Evolutionary conservation across 2,797 vertebrate species (phyloP).

Genomic region (Acrossocheilus fasciatus): DNA sequence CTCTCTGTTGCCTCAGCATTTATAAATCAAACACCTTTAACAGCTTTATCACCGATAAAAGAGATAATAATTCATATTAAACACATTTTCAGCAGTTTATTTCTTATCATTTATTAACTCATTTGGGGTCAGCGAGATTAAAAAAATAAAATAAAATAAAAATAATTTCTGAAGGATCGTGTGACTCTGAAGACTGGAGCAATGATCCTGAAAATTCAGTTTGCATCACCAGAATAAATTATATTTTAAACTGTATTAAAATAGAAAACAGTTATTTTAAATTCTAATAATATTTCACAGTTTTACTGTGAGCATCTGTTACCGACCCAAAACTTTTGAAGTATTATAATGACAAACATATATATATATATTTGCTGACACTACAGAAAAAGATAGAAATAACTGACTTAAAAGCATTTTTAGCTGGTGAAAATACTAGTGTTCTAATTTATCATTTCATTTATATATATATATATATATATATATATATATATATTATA

Average conservation of each 20-base stretch:
- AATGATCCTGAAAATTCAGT: not conserved
- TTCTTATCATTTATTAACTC: not conserved
- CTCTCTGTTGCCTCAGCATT: constrained; percentile 4
- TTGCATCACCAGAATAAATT: not conserved
- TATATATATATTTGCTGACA: no score
- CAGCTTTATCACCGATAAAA: not conserved
- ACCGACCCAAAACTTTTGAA: no score
- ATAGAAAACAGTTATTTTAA: not conserved
- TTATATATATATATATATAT: no score
- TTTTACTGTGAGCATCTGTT: no score
- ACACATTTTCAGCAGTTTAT: not conserved
- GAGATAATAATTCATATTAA: not conserved
- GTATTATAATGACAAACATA: no score
- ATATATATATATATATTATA: no score
- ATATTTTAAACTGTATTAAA: not conserved
- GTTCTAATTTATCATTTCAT: no score
- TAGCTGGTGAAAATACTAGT: no score
- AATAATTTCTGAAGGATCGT: not conserved
- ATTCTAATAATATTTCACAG: no score
- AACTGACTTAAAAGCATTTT: no score
- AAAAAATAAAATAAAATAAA: not conserved
- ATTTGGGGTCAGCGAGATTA: not conserved
- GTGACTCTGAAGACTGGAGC: not conserved
- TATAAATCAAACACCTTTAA: not conserved
- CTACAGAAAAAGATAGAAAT: no score